Conservation (phyloP, 2,113 vertebrate genomes). For the Pomatorhinus ruficollis region DNA sequence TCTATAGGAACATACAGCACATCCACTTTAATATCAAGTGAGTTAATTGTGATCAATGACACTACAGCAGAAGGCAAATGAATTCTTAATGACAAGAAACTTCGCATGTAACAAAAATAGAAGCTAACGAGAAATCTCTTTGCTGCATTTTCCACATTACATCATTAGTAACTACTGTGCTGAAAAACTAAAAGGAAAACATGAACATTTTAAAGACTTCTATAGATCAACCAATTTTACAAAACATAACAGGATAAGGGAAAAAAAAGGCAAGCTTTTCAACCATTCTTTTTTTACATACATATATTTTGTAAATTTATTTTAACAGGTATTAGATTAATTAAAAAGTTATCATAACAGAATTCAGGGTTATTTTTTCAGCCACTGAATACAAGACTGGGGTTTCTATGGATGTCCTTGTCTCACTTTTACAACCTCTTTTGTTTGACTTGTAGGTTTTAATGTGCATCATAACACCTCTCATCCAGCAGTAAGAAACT, state of each 20-base stretch:
- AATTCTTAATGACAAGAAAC: slow-evolving; percentile 62
- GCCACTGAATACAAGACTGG: slow-evolving; percentile 2
- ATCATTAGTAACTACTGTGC: not conserved
- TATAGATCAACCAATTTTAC: not conserved
- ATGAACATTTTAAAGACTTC: not conserved
- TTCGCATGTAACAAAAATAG: slow-evolving; percentile 40
- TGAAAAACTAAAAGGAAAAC: slow-evolving; percentile 9
- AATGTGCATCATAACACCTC: slow-evolving; percentile 75
- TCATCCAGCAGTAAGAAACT: slow-evolving; percentile 69
- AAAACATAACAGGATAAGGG: not conserved
- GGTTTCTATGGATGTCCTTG: slow-evolving; percentile 60
- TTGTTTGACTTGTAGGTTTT: slow-evolving; percentile 65
- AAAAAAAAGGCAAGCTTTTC: not conserved
- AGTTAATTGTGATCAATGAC: slow-evolving; percentile 61
- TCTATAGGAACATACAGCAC: slow-evolving; percentile 48
- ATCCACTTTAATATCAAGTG: slow-evolving; percentile 61
- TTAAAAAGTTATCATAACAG: slow-evolving; percentile 37
- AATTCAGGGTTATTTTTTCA: not conserved
- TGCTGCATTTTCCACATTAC: slow-evolving; percentile 14
- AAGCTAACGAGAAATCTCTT: slow-evolving; percentile 47
- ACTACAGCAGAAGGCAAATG: slow-evolving; percentile 54
- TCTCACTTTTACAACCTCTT: slow-evolving; percentile 60
- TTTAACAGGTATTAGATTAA: slow-evolving; percentile 47
- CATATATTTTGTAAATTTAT: not conserved
- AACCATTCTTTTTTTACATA: not conserved